phyloP scores from a whole-genome alignment of 2,113 vertebrate genomes.

The Trichechus manatus region DNA sequence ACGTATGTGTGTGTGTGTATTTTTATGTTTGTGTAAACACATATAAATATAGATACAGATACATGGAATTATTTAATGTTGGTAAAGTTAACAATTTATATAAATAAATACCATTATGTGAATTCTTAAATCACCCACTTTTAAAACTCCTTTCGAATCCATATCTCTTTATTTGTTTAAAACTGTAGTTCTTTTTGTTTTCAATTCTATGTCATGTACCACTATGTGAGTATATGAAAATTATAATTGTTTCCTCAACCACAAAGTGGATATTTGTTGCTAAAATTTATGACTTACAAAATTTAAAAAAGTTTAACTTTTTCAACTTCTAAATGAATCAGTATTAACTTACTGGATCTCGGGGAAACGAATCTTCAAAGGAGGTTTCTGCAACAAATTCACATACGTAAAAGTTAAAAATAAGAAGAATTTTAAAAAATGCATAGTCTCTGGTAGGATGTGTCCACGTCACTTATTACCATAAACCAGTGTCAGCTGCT shows the following conservation, averaged over 20 bases:
- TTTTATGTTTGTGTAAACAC: background rate
- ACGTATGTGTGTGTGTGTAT: no score
- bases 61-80: background rate
- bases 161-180: background rate
- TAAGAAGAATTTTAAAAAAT: no score
- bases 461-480: background rate
- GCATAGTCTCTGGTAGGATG: background rate
- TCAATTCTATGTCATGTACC: background rate
- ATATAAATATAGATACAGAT: background rate
- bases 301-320: no score
- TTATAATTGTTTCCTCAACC: no score
- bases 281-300: no score
- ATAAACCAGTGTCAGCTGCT: background rate
- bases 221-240: background rate
- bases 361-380: no score
- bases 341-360: no score
- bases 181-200: background rate
- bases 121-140: background rate
- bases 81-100: background rate
- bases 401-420: no score
- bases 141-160: background rate
- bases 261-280: background rate
- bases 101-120: background rate
- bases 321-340: no score
- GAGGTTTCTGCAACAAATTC: no score